Base-by-base conservation (phyloP, 1,140 invertebrate species). In the Drosophila tropicalis region DNA sequence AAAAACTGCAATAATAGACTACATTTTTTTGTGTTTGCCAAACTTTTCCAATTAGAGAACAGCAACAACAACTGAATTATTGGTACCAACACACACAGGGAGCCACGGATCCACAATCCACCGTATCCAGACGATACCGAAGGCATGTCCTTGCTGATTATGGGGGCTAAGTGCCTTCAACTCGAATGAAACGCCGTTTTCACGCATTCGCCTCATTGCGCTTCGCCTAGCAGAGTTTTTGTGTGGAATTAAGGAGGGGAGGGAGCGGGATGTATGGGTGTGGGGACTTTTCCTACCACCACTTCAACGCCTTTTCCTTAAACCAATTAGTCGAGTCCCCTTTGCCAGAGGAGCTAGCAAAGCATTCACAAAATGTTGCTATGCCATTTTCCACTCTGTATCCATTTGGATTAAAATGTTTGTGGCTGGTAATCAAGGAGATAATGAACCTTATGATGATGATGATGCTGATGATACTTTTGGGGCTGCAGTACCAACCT, bases 41-140 rank as follows among this genome's bases (percentile, higher is more conserved):
- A 86, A 86, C 62, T 86, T 86, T 86, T 82, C 83, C 79, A 87
- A 86, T 86, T 86, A 86, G 68, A 61, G 68, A 51, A 51, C 19
- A 51, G 54, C 51, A 81, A 70, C 83, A 79, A 72, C 71, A 72
- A 66, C 55, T 63, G 68, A 84, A 83, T 79, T 79, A 82, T 87
- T 70, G 58, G 19, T 12, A 12, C 10, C 3, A 12, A 62, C 15
- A n/a, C 25, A 56, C 56, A 36, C 72, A 76, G 69, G 63, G 62
- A 54, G 62, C 12, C 44, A 51, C 15, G 15, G 0, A 19, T 47
- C 15, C 15, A 47, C 44, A 44, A 4, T 17, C 4, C 41, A 12
- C n/a, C 40, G 4, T 44, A 44, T n/a, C 15, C 15, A 15, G 5
- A 19, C 0, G 10, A 9, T 19, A 22, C 72, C 62, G 15, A 51